Base-by-base conservation (phyloP, 2,113 vertebrate species). In the Dermatemys mawii region DNA sequence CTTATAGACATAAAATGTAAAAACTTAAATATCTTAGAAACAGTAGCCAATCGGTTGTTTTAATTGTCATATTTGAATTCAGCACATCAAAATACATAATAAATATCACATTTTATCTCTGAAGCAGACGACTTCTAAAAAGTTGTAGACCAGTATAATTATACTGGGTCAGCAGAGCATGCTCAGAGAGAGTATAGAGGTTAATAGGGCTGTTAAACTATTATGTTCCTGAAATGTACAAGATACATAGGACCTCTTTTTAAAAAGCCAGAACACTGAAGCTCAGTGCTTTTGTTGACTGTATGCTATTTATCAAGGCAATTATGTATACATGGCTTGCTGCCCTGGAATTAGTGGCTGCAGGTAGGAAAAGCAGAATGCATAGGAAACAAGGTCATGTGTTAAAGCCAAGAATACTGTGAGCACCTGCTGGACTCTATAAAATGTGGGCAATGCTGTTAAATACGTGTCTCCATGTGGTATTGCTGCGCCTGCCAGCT, bases 91-190 rank as follows among this genome's bases (percentile, higher is more conserved):
- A n/a, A n/a, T n/a, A n/a, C n/a, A n/a, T n/a, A n/a, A n/a, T n/a
- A n/a, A n/a, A n/a, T n/a, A n/a, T n/a, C n/a, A n/a, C n/a, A n/a
- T n/a, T n/a, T n/a, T n/a, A n/a, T n/a, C n/a, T n/a, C n/a, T n/a
- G n/a, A n/a, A n/a, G n/a, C n/a, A n/a, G n/a, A n/a, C n/a, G n/a
- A n/a, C n/a, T n/a, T n/a, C n/a, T n/a, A n/a, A n/a, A n/a, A n/a
- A n/a, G n/a, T n/a, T n/a, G n/a, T n/a, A n/a, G n/a, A n/a, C n/a
- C n/a, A n/a, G n/a, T n/a, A n/a, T 13, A 7, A 5, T 90, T 87
- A 6, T 3, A 78, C 19, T 16, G 81, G 21, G 22, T 92, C 49
- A 0, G 0, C 35, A 70, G 60, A 48, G 50, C 21, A 11, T 73
- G 1, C 27, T 91, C 22, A 87, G 83, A 50, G 76, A 57, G 1